Evolutionary conservation across 2,888 invertebrate species (phyloP).

Genomic region (Ethmia dodecea): DNA sequence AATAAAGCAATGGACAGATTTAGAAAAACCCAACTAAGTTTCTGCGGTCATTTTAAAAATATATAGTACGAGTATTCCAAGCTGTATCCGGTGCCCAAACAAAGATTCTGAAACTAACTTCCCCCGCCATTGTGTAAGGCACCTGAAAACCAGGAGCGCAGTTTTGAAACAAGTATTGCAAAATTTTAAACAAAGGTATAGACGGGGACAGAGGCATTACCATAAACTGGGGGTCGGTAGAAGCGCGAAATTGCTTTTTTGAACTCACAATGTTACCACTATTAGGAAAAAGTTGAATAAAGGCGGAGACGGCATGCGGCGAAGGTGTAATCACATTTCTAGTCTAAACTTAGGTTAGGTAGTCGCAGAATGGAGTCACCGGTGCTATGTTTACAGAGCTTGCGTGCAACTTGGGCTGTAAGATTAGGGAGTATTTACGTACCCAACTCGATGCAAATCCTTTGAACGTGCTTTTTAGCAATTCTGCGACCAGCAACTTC

Average conservation of each 20-base stretch:
- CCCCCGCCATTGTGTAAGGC: slow-evolving; percentile 48
- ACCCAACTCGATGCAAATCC: slow-evolving; percentile 42
- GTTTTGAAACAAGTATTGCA: slow-evolving; percentile 63
- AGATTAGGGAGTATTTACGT: slow-evolving; percentile 66
- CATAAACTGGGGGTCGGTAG: slow-evolving; percentile 60
- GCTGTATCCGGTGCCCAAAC: slow-evolving; percentile 43
- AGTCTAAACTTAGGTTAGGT: slow-evolving; percentile 34
- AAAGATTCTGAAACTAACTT: slow-evolving; percentile 61
- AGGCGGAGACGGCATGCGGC: slow-evolving; percentile 33
- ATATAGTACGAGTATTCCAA: slow-evolving; percentile 29
- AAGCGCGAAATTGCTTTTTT: slow-evolving; percentile 68
- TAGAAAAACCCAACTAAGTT: slow-evolving; percentile 2
- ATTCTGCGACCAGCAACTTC: slow-evolving; percentile 53
- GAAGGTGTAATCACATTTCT: slow-evolving; percentile 51
- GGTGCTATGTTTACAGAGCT: slow-evolving; percentile 42
- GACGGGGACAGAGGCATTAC: slow-evolving; percentile 54
- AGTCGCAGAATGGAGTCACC: slow-evolving; percentile 36
- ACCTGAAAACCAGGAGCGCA: slow-evolving; percentile 59
- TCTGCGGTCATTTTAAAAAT: slow-evolving; percentile 15
- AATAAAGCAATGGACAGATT: neutral
- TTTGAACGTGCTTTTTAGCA: slow-evolving; percentile 61
- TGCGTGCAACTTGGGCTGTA: slow-evolving; percentile 40
- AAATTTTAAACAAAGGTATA: slow-evolving; percentile 70
- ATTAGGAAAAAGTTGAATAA: slow-evolving; percentile 62
- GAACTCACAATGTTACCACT: slow-evolving; percentile 66